phyloP scores from a whole-genome alignment of 2,888 invertebrate species.

The Epinotia brunnichana region DNA sequence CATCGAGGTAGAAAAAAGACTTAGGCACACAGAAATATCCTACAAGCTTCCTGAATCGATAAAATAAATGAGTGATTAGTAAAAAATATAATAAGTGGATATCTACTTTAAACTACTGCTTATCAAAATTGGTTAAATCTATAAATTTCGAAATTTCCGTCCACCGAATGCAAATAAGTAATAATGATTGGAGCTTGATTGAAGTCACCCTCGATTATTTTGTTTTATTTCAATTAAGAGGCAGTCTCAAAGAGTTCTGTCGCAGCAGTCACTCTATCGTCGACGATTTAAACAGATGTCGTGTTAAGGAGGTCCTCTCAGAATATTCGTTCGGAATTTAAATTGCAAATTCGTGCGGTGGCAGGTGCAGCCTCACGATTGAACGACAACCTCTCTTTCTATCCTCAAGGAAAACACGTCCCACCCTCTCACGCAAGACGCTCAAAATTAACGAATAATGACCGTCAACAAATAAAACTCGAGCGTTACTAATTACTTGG shows the following conservation, averaged over 20 bases:
- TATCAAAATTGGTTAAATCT: background rate
- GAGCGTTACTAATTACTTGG: conserved; percentile 83
- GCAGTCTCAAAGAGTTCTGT: conserved; percentile 78
- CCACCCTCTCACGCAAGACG: conserved; percentile 62
- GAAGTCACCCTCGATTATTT: conserved; percentile 64
- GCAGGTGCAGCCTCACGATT: conserved; percentile 80
- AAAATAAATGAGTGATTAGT: too few relatives aligned
- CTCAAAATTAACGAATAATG: conserved; percentile 80
- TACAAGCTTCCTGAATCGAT: too few relatives aligned
- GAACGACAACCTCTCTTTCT: conserved; percentile 67
- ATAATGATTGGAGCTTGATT: conserved; percentile 51
- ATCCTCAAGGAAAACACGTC: conserved; percentile 57
- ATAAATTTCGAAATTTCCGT: background rate
- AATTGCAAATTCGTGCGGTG: conserved; percentile 83
- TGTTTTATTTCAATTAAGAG: conserved; percentile 81
- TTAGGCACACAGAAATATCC: too few relatives aligned
- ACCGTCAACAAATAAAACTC: conserved; percentile 84
- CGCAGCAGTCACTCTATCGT: conserved; percentile 79
- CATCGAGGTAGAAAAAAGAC: background rate
- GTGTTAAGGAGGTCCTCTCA: conserved; percentile 83
- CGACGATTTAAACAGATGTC: conserved; percentile 84
- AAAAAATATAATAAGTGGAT: background rate
- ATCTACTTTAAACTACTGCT: background rate
- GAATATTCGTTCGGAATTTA: conserved; percentile 82
- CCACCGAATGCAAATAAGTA: conserved; percentile 55